Conservation (phyloP, 2,113 vertebrate genomes). For the Toxotes jaculatrix region DNA sequence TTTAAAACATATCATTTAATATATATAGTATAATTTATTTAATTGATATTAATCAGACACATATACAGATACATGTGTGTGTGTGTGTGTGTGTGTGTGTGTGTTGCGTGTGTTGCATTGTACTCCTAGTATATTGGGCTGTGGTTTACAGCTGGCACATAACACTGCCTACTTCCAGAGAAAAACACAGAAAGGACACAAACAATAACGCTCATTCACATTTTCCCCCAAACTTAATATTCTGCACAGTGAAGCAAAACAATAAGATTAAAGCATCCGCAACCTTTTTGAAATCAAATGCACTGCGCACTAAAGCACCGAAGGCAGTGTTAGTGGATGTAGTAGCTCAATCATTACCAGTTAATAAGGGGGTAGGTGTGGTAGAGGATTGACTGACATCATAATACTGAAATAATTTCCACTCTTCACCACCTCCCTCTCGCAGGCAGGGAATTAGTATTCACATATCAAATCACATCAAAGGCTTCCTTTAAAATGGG, state of each 20-base stretch:
- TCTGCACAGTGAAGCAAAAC: constrained; percentile 47
- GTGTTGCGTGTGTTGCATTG: background rate
- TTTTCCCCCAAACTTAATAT: constrained; percentile 42
- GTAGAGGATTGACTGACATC: constrained; percentile 93
- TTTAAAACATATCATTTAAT: no score
- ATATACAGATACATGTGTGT: background rate
- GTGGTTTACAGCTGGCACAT: background rate
- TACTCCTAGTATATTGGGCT: background rate
- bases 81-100: background rate
- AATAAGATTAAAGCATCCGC: constrained; percentile 63
- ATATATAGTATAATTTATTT: background rate
- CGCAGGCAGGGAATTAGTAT: constrained; percentile 93
- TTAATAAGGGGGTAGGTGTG: constrained; percentile 90
- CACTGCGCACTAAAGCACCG: constrained; percentile 54
- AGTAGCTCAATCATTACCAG: constrained; percentile 94
- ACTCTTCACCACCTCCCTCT: constrained; percentile 87
- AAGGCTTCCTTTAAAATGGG: constrained; percentile 92
- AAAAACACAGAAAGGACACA: constrained; percentile 1
- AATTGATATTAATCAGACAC: background rate
- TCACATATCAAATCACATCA: constrained; percentile 89
- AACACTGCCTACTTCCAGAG: background rate
- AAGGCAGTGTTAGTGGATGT: constrained; percentile 87
- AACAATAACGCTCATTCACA: constrained; percentile 32
- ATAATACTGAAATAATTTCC: constrained; percentile 97
- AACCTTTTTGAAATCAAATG: constrained; percentile 64